Percentiles rank a stretch among this genome's conserved stretches.
These are phyloP conservation scores for Dolichopus griseipennis DNA, from an alignment of 2,888 invertebrate species.

Conservation along the genomic window DNA sequence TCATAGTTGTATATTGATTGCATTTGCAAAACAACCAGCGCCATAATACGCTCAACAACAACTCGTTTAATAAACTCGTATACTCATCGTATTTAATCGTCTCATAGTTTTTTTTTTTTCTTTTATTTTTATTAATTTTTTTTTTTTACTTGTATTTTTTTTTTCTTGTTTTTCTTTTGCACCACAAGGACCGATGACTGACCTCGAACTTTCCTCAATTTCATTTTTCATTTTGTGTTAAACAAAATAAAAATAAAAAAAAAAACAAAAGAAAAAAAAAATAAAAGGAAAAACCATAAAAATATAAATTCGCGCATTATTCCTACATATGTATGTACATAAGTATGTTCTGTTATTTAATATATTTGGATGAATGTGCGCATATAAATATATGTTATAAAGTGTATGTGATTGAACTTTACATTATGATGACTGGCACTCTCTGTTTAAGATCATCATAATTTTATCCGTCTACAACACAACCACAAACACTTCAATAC, in stretches of 20 bases:
- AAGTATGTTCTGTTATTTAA: background rate
- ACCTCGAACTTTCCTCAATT: slow-evolving; percentile 35
- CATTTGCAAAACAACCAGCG: too few relatives aligned
- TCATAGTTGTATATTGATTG: too few relatives aligned
- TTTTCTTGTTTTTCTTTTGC: background rate
- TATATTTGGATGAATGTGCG: background rate
- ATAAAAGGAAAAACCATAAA: too few relatives aligned
- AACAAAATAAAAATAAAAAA: background rate
- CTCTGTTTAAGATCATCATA: slow-evolving; percentile 2
- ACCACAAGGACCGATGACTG: slow-evolving; percentile 29
- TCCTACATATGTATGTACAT: too few relatives aligned
- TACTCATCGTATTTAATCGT: background rate
- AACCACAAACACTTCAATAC: background rate
- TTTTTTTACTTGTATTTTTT: background rate
- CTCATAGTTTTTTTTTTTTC: background rate
- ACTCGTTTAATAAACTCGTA: background rate
- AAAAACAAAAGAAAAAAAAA: too few relatives aligned
- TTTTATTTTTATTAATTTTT: background rate
- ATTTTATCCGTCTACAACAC: background rate
- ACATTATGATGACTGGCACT: background rate
- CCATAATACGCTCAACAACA: background rate
- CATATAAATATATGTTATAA: background rate
- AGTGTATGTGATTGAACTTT: background rate
- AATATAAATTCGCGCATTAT: too few relatives aligned
- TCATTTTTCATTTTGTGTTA: background rate